Evolutionary conservation across 2,797 vertebrate species (phyloP).

Genomic region (Denticeps clupeoides): DNA sequence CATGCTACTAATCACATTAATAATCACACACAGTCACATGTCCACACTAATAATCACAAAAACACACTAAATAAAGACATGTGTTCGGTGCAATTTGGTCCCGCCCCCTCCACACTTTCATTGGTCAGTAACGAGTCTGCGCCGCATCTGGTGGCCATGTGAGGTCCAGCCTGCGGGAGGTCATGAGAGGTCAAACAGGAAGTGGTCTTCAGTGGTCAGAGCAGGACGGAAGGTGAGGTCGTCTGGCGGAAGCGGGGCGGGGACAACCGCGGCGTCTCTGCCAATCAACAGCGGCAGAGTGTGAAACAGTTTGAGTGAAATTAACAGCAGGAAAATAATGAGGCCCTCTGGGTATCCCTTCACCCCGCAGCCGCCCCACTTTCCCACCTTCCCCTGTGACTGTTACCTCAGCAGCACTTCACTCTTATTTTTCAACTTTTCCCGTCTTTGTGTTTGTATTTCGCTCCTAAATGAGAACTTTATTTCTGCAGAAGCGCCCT

Average conservation of each 20-base stretch:
- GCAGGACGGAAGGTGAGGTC: slow-evolving; percentile 61
- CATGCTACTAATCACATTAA: not conserved
- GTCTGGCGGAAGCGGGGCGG: slow-evolving; percentile 62
- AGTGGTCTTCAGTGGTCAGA: slow-evolving; percentile 41
- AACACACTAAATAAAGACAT: slow-evolving; percentile 28
- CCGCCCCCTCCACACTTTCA: slow-evolving; percentile 20
- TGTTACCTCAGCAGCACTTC: slow-evolving; percentile 40
- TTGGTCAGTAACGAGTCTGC: no score
- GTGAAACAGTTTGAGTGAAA: slow-evolving; percentile 66
- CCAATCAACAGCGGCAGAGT: slow-evolving; percentile 65
- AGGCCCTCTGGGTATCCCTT: slow-evolving; percentile 67
- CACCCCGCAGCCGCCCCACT: slow-evolving; percentile 56
- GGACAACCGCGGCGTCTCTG: slow-evolving; percentile 50
- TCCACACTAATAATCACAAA: slow-evolving; percentile 5
- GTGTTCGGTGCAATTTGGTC: slow-evolving; percentile 28
- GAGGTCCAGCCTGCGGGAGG: no score
- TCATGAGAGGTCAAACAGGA: slow-evolving; percentile 43
- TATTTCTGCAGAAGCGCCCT: no score
- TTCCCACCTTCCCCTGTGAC: slow-evolving; percentile 58
- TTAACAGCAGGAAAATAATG: slow-evolving; percentile 77
- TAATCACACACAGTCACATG: slow-evolving; percentile 1
- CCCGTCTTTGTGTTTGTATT: slow-evolving; percentile 25
- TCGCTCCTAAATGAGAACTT: no score
- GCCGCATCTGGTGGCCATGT: no score
- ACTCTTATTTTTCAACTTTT: slow-evolving; percentile 26